Percentiles rank a stretch among this genome's conserved stretches.
Conservation (phyloP, 2,113 vertebrate species). For the Seriola rivoliana region DNA sequence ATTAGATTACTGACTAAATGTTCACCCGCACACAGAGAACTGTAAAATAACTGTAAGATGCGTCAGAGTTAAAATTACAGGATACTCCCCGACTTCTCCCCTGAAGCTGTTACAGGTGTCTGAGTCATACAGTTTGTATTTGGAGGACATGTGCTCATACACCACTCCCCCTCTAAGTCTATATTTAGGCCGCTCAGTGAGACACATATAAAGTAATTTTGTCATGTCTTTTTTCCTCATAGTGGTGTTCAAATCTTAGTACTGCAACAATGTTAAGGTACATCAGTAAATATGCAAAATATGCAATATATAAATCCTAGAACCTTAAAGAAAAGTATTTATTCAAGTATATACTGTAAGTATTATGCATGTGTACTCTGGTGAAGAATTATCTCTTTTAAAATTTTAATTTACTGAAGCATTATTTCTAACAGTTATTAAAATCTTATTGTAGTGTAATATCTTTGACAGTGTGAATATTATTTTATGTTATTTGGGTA, state of each 20-base stretch:
- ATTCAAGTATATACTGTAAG: background rate
- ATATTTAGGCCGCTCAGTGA: background rate
- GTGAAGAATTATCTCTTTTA: too few relatives aligned
- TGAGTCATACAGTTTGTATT: slow-evolving; percentile 36
- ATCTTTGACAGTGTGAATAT: too few relatives aligned
- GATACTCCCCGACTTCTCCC: slow-evolving; percentile 1
- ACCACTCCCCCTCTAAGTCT: background rate
- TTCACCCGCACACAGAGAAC: slow-evolving; percentile 3
- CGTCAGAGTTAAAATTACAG: slow-evolving; percentile 18
- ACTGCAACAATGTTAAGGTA: background rate
- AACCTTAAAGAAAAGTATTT: background rate
- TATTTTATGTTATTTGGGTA: too few relatives aligned
- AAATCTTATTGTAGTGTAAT: too few relatives aligned
- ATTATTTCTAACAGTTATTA: too few relatives aligned
- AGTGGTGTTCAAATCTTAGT: background rate
- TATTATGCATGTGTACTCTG: too few relatives aligned
- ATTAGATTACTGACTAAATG: background rate
- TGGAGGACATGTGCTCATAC: slow-evolving; percentile 4
- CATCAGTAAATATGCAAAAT: background rate
- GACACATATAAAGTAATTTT: background rate
- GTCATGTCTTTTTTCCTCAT: background rate
- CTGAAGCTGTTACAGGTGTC: background rate
- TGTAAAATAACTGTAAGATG: background rate
- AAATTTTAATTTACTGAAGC: too few relatives aligned
- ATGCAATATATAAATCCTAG: background rate